Conservation (phyloP, 2,797 vertebrate genomes). For the Miichthys miiuy region DNA sequence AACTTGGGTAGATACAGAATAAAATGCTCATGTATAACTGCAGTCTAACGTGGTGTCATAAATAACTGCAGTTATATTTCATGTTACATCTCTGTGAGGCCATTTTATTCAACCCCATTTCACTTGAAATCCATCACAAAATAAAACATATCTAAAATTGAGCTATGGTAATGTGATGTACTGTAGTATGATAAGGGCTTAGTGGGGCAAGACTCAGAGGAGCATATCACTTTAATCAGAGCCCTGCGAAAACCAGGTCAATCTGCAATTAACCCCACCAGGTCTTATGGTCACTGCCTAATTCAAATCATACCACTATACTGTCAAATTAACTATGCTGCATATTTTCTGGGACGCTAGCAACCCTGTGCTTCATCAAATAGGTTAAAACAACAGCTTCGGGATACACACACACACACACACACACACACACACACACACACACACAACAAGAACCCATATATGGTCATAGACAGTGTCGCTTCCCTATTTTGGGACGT, state of each 20-base stretch:
- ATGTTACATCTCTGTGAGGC: neutral
- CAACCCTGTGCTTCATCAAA: neutral
- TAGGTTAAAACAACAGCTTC: neutral
- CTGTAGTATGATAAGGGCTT: slow-evolving; percentile 43
- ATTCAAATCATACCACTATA: slow-evolving; percentile 38
- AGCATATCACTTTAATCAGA: slow-evolving; percentile 69
- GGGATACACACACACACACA: neutral
- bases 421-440: neutral
- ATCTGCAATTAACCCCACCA: slow-evolving; percentile 75
- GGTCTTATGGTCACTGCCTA: slow-evolving; percentile 49
- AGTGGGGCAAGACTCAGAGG: slow-evolving; percentile 49
- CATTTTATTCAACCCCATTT: neutral
- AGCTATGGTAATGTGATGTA: slow-evolving; percentile 34
- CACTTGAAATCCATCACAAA: neutral
- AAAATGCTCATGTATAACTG: neutral
- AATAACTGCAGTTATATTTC: neutral
- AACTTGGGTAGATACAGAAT: neutral
- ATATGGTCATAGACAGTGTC: neutral
- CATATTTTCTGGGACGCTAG: slow-evolving; percentile 4
- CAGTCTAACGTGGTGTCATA: neutral
- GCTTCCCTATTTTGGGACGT: neutral
- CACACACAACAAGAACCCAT: neutral
- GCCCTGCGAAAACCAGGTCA: slow-evolving; percentile 70
- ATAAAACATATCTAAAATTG: neutral
- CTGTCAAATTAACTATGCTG: slow-evolving; percentile 24